phyloP scores from a whole-genome alignment of 2,888 invertebrate genomes.

The Liodrosophila aerea region DNA sequence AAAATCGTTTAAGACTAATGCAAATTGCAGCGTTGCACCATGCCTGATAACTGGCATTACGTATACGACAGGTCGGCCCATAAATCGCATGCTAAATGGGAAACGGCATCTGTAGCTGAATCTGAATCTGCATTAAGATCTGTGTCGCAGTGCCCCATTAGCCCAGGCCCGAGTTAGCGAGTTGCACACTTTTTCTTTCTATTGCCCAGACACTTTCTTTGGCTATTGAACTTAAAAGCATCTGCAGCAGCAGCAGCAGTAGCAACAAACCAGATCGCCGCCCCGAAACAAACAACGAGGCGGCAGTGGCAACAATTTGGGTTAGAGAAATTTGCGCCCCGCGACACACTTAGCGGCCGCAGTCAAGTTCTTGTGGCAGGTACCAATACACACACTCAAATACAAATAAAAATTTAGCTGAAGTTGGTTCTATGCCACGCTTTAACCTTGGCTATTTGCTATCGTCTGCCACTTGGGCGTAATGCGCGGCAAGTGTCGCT shows the following conservation, averaged over 20 bases:
- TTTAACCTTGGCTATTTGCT: slow-evolving; percentile 63
- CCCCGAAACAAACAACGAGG: slow-evolving; percentile 44
- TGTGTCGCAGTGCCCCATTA: slow-evolving; percentile 45
- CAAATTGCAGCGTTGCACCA: slow-evolving; percentile 29
- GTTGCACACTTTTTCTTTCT: slow-evolving; percentile 72
- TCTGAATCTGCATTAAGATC: slow-evolving; percentile 25
- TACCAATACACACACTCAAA: background rate
- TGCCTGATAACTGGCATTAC: slow-evolving; percentile 65
- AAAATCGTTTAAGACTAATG: slow-evolving; percentile 43
- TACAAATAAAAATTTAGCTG: background rate
- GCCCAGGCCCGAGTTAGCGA: too few relatives aligned
- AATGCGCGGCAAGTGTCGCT: slow-evolving; percentile 66
- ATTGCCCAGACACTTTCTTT: slow-evolving; percentile 69
- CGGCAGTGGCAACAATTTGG: slow-evolving; percentile 62
- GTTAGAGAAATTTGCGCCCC: slow-evolving; percentile 77
- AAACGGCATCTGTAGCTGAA: slow-evolving; percentile 12
- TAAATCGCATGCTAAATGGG: slow-evolving; percentile 1
- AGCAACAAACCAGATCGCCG: slow-evolving; percentile 52
- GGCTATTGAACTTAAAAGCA: slow-evolving; percentile 74
- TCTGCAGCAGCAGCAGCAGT: slow-evolving; percentile 35
- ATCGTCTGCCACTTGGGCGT: slow-evolving; percentile 51
- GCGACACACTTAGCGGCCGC: slow-evolving; percentile 56
- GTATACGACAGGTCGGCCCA: slow-evolving; percentile 52
- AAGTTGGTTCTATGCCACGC: slow-evolving; percentile 64
- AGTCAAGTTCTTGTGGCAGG: slow-evolving; percentile 63